Evolutionary conservation across 2,113 vertebrate genomes (phyloP).

Genomic region (Ascaphus truei): DNA sequence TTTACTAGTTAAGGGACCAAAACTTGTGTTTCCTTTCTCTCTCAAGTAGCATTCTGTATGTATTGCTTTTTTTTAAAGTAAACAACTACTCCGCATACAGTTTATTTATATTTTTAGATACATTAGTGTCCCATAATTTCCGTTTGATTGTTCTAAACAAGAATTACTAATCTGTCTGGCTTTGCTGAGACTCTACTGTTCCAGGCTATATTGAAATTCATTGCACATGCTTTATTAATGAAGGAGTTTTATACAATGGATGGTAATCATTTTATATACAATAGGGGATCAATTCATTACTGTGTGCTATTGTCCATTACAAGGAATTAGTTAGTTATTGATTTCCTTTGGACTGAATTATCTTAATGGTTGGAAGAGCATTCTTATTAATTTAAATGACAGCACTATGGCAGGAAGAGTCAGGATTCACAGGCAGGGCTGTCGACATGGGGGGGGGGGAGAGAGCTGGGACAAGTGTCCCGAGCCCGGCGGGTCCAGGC

Average conservation of each 20-base stretch:
- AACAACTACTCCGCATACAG: background rate
- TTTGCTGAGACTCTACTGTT: background rate
- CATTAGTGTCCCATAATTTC: background rate
- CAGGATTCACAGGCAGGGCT: background rate
- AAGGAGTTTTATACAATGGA: slow-evolving; percentile 14
- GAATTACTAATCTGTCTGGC: slow-evolving; percentile 7
- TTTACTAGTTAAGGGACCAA: background rate
- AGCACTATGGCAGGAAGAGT: background rate
- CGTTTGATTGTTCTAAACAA: background rate
- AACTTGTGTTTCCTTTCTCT: background rate
- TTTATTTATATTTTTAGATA: background rate
- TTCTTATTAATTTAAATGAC: slow-evolving; percentile 30
- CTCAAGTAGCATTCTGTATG: background rate
- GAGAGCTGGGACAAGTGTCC: too few species aligned
- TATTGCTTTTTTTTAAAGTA: background rate
- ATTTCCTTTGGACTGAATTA: slow-evolving; percentile 31
- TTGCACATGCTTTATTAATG: slow-evolving; percentile 24
- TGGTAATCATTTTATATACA: slow-evolving; percentile 24
- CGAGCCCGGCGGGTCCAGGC: too few species aligned
- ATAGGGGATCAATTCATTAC: slow-evolving; percentile 32
- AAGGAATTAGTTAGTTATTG: slow-evolving; percentile 27
- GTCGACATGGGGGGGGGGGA: too few species aligned
- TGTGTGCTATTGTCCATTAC: slow-evolving; percentile 24
- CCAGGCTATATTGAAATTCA: slow-evolving; percentile 23
- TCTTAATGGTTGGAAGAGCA: slow-evolving; percentile 26